Conservation (phyloP, 2,113 vertebrate species). For the Indri indri region DNA sequence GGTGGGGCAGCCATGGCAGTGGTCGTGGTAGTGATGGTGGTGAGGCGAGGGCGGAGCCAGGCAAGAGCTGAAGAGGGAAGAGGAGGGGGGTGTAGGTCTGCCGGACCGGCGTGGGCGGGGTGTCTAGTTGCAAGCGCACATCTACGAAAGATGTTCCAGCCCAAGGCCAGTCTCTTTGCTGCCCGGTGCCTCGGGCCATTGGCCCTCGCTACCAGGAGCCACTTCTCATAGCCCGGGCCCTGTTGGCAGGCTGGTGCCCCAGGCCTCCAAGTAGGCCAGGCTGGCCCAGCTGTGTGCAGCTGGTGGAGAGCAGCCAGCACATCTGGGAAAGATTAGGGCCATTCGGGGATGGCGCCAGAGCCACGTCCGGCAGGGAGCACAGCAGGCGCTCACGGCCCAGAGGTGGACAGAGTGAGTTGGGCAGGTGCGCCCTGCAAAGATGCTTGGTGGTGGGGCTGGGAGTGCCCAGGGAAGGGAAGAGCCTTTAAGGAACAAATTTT, state of each 20-base stretch:
- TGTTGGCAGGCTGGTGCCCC: not conserved
- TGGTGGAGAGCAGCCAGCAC: not conserved
- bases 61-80: not conserved
- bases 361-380: not conserved
- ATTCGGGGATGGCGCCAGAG: not conserved
- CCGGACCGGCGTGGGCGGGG: accelerated
- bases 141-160: not conserved
- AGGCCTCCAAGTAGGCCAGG: not conserved
- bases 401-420: no score
- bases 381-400: not conserved
- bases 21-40: no score
- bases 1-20: not conserved
- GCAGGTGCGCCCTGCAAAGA: not conserved
- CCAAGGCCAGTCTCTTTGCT: not conserved
- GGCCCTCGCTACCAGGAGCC: not conserved
- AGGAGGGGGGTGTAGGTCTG: not conserved
- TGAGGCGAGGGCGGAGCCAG: accelerated
- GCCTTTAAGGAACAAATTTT: not conserved
- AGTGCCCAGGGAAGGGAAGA: no score
- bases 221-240: not conserved
- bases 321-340: not conserved
- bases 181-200: not conserved
- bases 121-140: not conserved
- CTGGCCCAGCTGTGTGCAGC: not conserved
- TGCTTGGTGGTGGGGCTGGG: no score